phyloP scores from a whole-genome alignment of 2,888 invertebrate species.

The Parthenolecanium corni region DNA sequence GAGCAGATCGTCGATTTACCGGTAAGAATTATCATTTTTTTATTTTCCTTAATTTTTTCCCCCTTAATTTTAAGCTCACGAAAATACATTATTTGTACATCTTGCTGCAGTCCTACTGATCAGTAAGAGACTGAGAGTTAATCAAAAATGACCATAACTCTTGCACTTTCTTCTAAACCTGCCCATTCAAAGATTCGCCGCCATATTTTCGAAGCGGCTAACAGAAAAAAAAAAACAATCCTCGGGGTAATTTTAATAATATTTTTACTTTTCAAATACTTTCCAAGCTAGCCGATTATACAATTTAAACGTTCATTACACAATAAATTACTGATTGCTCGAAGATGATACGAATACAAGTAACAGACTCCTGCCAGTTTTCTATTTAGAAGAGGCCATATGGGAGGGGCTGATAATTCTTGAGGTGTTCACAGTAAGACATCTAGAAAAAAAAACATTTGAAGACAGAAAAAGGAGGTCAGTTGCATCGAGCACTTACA shows the following conservation, averaged over 20 bases:
- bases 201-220: too few relatives aligned
- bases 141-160: too few relatives aligned
- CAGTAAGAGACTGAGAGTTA: too few relatives aligned
- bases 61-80: neutral
- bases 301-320: constrained; percentile 3
- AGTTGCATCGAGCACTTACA: too few relatives aligned
- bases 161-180: too few relatives aligned
- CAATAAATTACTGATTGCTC: constrained; percentile 17
- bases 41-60: neutral
- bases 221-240: neutral
- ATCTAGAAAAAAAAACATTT: neutral
- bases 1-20: constrained; percentile 54
- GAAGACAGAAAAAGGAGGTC: neutral
- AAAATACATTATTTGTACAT: too few relatives aligned
- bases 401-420: too few relatives aligned
- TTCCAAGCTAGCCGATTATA: constrained; percentile 6
- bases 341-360: constrained; percentile 12
- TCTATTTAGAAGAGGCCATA: neutral
- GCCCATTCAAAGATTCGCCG: too few relatives aligned
- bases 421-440: neutral
- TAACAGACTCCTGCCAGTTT: neutral
- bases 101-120: too few relatives aligned
- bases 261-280: neutral
- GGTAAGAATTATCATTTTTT: constrained; percentile 43
- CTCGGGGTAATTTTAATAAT: neutral